Evolutionary conservation across 2,113 vertebrate species (phyloP), one percentile per base, ranked within the genome.

Genomic region (Percina caprodes): DNA sequence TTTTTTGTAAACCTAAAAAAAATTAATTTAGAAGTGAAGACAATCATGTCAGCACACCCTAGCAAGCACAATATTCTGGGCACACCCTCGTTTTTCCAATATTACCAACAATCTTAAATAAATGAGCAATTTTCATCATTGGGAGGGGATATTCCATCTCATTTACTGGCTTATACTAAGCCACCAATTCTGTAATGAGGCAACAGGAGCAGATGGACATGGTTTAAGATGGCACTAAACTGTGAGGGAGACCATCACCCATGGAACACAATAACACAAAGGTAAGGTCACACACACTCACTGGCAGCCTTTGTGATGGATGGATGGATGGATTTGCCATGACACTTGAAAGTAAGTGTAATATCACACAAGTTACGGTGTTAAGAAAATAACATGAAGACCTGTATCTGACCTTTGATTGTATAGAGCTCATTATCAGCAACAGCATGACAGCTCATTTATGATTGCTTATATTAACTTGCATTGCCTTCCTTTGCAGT

Each of bases 161-260:
- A 88, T 86, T 86, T 88, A 58, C 79, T 72, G 66, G 79, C 58
- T 88, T 86, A 85, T 42, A 74, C 80, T 73, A 81, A 86, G 65
- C 83, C 62, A 30, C 77, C 79, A 76, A 56, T 42, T 81, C 21
- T 56, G 23, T 74, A 66, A 79, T 60, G 70, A 86, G 66, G 76
- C 66, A 61, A 80, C 0, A 26, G 33, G 63, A 86, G 61, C 89
- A 89, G 87, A 89, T 88, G 83, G 87, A 46, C 21, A 0, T 21
- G 54, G 51, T 54, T 83, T 72, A 65, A 78, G 68, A 63, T 49
- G 58, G 52, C 81, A 75, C 78, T 54, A 55, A 65, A 68, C 77
- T 61, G 39, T 60, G 65, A 65, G 42, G 71, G 66, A 73, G 70
- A 54, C 51, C 54, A 52, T 52, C 69, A 49, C 35, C 80, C 68